A percentile compares a stretch with the other conserved stretches of the same genome.
Conservation (phyloP, 2,888 invertebrate species). For the Sceliomorpha sp. region DNA sequence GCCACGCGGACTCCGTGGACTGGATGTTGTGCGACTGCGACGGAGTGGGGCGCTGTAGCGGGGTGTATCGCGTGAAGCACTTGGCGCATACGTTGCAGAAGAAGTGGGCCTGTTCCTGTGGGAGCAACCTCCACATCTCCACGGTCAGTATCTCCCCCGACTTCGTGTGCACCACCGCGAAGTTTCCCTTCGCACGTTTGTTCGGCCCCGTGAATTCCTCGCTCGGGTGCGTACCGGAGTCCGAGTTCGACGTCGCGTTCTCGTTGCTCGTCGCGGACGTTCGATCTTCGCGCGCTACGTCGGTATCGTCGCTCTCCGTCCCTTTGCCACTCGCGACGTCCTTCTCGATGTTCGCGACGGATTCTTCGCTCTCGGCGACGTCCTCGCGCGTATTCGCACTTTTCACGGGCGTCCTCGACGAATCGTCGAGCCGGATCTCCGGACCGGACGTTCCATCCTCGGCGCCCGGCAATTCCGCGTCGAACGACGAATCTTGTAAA, state of each 20-base stretch:
- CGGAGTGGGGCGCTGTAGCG: constrained; percentile 76
- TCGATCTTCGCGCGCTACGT: no score
- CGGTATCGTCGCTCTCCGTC: no score
- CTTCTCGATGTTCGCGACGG: no score
- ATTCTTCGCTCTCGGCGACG: no score
- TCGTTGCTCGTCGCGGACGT: no score
- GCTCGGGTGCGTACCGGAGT: constrained; percentile 38
- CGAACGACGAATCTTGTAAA: no score
- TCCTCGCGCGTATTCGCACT: no score
- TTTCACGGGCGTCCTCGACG: no score
- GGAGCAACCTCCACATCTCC: constrained; percentile 76
- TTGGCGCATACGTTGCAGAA: constrained; percentile 76
- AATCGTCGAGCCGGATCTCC: no score
- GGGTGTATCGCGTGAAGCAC: constrained; percentile 76
- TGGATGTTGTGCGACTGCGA: constrained; percentile 75
- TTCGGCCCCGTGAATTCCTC: constrained; percentile 66
- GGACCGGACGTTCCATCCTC: no score
- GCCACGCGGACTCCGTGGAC: constrained; percentile 56
- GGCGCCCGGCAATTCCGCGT: no score
- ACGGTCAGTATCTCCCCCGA: constrained; percentile 76
- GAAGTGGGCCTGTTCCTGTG: constrained; percentile 75
- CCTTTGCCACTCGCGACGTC: no score
- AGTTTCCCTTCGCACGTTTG: constrained; percentile 70
- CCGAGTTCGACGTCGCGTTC: neutral
- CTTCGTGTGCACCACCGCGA: constrained; percentile 74